Evolutionary conservation across 2,113 vertebrate species (phyloP).

Genomic region (Xenus cinereus): DNA sequence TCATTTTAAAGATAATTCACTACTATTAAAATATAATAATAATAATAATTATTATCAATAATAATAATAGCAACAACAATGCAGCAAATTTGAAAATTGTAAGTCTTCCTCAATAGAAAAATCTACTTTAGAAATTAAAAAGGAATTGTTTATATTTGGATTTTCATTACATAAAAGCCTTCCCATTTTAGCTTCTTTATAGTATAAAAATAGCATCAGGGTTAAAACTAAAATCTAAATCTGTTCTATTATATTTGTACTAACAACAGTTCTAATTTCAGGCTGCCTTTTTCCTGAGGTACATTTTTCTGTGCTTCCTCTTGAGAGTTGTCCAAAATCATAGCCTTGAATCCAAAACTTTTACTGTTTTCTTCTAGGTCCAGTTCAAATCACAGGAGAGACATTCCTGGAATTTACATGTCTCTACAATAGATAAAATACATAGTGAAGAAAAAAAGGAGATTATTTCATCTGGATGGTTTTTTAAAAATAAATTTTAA

Average conservation of each 20-base stretch:
- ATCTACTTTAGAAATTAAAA: neutral
- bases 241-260: neutral
- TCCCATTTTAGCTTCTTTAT: neutral
- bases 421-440: neutral
- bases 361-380: neutral
- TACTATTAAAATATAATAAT: no score
- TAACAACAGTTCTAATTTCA: constrained; percentile 5
- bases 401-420: neutral
- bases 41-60: no score
- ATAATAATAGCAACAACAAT: neutral
- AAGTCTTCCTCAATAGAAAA: neutral
- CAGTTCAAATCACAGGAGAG: neutral
- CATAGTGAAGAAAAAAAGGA: neutral
- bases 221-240: neutral
- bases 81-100: neutral
- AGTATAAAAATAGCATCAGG: neutral
- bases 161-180: neutral
- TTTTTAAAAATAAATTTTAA: neutral
- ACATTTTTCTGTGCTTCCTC: constrained; percentile 21
- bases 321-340: neutral
- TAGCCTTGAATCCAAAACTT: constrained; percentile 17
- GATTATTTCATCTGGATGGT: neutral
- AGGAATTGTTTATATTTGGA: neutral
- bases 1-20: neutral
- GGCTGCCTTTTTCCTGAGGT: neutral